Base-by-base conservation (phyloP, 2,888 invertebrate genomes). In the Bugulina stolonifera region DNA sequence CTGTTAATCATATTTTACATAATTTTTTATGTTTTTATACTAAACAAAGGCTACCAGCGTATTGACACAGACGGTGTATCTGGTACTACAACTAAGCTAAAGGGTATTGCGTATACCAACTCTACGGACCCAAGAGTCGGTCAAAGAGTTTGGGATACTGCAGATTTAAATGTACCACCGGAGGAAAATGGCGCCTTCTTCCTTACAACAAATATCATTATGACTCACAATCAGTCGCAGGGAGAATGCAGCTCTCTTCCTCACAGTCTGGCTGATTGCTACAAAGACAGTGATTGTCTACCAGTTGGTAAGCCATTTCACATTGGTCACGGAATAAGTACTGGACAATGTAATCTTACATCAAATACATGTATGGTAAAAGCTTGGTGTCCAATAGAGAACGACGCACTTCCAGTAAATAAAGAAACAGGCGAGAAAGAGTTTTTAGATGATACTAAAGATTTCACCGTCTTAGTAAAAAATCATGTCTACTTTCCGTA, bases 31-130 rank as follows among this genome's bases (percentile, higher is more conserved):
- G 32, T 52, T 1, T 83, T 87, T 57, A 79, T 86, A 54, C 85
- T 80, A 73, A 82, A 86, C 72, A 86, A 86, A 76, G 87, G 87
- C 18, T 87, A 87, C 78, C 87, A 87, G 77, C 82, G 84, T 14
- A 80, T 81, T 75, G 84, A 84, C 69, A 23, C 23, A 2, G 70
- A 32, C 2, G 75, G 75, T 57, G 82, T 85, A 3, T 43, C 43
- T 23, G 70, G 70, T 3, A 54, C 54, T 2, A 70, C 72, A 10
- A 55, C 72, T 25, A 55, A 55, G 58, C 29, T 69, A n/a, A 55
- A 58, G 69, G 72, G 72, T n/a, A 35, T 74, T 23, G 71, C 71
- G 3, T 74, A 57, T 35, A 74, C 71, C 14, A 73, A 73, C 70
- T 35, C 57, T 29, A 55, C 73, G 22, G 57, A 73, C 32, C 71